Conservation (phyloP, 2,797 vertebrate species). For the Mastacembelus armatus region DNA sequence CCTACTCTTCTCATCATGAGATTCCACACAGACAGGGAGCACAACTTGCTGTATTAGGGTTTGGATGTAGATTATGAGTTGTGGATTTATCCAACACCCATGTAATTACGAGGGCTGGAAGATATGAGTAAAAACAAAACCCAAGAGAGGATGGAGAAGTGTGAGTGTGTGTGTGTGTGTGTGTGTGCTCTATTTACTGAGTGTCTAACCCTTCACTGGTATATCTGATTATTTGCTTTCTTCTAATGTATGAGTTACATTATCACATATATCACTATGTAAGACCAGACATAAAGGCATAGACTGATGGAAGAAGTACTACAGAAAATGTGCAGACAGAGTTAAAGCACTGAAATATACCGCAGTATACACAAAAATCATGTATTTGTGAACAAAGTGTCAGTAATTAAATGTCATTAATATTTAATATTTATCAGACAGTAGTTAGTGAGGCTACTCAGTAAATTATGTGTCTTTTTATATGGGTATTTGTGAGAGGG, state of each 20-base stretch:
- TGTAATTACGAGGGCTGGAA: background rate
- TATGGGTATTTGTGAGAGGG: background rate
- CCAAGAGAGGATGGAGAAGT: constrained; percentile 5
- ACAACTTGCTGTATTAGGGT: background rate
- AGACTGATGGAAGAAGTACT: constrained; percentile 18
- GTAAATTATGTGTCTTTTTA: background rate
- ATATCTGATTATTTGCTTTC: constrained; percentile 31
- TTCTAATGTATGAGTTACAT: constrained; percentile 24
- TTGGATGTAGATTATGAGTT: background rate
- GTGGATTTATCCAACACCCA: background rate
- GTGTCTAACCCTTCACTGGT: constrained; percentile 56
- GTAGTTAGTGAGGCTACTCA: background rate
- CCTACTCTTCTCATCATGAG: background rate
- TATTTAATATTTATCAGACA: no score
- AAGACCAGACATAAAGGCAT: constrained; percentile 17
- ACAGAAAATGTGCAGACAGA: constrained; percentile 19
- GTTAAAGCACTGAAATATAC: constrained; percentile 23
- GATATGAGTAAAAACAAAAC: constrained; percentile 2
- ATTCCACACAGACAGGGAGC: background rate
- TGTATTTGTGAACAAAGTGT: constrained; percentile 1
- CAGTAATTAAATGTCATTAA: background rate
- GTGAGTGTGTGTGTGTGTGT: background rate
- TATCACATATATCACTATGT: constrained; percentile 4
- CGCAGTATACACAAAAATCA: constrained; percentile 20
- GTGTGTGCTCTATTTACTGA: constrained; percentile 49